Percentiles rank a stretch among this genome's conserved stretches.
These are phyloP conservation scores for Paraescarpia echinospica DNA, from an alignment of 1,140 invertebrate species.

Conservation along the genomic window DNA sequence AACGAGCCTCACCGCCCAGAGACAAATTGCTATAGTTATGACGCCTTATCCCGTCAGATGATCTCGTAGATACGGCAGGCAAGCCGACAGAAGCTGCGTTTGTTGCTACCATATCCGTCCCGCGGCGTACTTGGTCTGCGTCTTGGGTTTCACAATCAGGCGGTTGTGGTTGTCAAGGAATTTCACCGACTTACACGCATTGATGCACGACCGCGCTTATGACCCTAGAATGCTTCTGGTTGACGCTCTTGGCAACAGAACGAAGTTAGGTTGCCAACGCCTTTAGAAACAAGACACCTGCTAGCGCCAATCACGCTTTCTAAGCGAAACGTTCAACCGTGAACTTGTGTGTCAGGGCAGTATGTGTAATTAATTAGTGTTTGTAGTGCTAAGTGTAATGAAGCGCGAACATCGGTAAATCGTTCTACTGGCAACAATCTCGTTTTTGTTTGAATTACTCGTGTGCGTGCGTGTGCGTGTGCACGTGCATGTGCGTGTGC, in stretches of 20 bases:
- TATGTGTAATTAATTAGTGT: constrained; percentile 1
- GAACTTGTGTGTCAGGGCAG: neutral
- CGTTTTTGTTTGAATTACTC: neutral
- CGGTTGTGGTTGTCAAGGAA: neutral
- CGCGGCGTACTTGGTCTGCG: neutral
- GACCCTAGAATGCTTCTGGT: neutral
- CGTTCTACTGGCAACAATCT: neutral
- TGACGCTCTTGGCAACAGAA: neutral
- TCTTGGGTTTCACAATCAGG: neutral
- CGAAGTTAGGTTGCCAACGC: neutral
- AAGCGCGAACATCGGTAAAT: neutral
- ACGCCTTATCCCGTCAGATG: neutral
- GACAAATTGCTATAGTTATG: neutral
- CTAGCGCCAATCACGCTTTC: neutral
- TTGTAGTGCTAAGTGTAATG: neutral
- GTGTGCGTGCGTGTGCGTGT: too few relatives aligned
- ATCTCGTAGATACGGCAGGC: neutral
- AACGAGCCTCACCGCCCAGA: neutral
- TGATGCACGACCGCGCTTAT: neutral
- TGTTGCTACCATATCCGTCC: neutral
- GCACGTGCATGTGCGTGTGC: too few relatives aligned
- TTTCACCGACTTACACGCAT: neutral
- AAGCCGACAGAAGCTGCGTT: neutral
- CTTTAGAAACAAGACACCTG: neutral
- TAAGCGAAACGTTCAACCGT: neutral